Evolutionary conservation across 2,113 vertebrate genomes (phyloP), one percentile per base, ranked within the genome.

Genomic region (Mastomys natalensis): DNA sequence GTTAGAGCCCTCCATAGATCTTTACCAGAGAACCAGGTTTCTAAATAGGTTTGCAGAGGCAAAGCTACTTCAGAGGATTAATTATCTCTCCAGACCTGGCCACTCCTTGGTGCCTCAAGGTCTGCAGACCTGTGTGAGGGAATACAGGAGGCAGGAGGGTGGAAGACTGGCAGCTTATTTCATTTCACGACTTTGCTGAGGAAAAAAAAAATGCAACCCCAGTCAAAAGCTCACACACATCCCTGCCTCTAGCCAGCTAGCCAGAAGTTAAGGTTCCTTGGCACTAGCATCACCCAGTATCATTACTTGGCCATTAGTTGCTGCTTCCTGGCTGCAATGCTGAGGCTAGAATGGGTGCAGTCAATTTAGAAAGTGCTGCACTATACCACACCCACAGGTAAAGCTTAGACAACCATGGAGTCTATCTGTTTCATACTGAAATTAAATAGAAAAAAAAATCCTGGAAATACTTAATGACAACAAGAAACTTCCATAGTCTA

Each of bases 1-100:
- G 68, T 89, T 94, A 91, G 86, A 37, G 60, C 73, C 16, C 29
- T 60, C 24, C 24, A 4, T 2, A 87, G 80, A 24, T 5, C 31
- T 55, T 55, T n/a, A 43, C 40, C 81, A 48, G 37, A 94, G 58
- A 91, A 70, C 26, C 68, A 80, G 40, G 22, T 91, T 91, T 88
- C 94, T 78, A 94, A 94, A 89, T 43, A 93, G 82, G 78, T 31
- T 91, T 80, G n/a, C 29, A 64, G 68, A 0, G 9, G 48, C 53
- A 81, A 81, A 58, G 87, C 55, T 87, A 90, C 96, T 92, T 60
- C 53, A 62, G 40, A 93, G 55, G 89, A 81, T 96, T 94, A 97
- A 93, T 90, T 11, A 64, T 72, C 60, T 92, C 29, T 91, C 74
- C 72, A 48, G 1, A 43, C 53, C 66, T 70, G 72, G 89, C 81